These are phyloP conservation scores for Temnothorax ravouxi DNA, from an alignment of 2,888 invertebrate species.

Conservation along the genomic window DNA sequence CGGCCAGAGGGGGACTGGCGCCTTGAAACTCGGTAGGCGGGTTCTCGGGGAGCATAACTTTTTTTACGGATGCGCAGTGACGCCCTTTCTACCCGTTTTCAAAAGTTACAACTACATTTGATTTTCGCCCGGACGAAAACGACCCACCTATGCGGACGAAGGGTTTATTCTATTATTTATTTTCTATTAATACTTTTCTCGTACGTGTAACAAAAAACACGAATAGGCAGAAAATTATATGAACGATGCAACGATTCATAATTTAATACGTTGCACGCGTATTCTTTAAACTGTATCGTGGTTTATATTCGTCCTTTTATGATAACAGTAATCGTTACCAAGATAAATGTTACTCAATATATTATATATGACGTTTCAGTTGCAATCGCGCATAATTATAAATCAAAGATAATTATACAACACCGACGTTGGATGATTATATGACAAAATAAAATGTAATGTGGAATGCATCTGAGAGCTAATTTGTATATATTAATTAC, in stretches of 20 bases:
- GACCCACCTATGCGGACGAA: no score
- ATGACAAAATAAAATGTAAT: neutral
- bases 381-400: neutral
- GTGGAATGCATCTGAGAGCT: neutral
- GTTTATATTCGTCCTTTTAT: neutral
- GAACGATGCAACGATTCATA: neutral
- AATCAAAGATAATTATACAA: slow-evolving; percentile 1
- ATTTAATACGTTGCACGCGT: neutral
- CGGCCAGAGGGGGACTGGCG: no score
- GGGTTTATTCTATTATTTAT: neutral
- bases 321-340: neutral
- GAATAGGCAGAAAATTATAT: neutral
- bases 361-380: slow-evolving; percentile 8
- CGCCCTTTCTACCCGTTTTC: no score
- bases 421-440: neutral
- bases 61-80: no score
- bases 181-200: neutral
- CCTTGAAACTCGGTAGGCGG: no score
- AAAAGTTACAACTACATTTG: no score
- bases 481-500: neutral
- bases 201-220: neutral
- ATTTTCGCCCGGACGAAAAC: no score
- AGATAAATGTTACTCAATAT: neutral
- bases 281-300: neutral
- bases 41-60: no score